Conservation (phyloP, 2,888 invertebrate species). For the Punctoribates punctum region DNA sequence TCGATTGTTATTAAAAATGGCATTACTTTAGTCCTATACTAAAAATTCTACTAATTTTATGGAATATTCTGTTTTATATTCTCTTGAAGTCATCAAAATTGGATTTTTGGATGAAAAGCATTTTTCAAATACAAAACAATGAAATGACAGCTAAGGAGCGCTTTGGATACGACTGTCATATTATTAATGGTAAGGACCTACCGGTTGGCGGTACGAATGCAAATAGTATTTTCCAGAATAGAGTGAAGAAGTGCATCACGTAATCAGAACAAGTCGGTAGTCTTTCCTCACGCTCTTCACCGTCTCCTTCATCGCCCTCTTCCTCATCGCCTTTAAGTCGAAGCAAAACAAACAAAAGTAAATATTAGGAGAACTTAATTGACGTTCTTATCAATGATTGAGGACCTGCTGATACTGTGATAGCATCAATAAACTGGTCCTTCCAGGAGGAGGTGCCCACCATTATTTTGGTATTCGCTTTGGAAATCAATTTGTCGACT, state of each 20-base stretch:
- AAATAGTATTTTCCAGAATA: slow-evolving; percentile 97
- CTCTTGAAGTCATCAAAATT: neutral
- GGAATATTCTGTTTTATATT: too few relatives aligned
- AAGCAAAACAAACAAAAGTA: slow-evolving; percentile 16
- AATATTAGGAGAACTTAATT: slow-evolving; percentile 9
- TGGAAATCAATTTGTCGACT: slow-evolving; percentile 95
- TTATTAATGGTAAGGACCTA: slow-evolving; percentile 51
- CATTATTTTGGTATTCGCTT: slow-evolving; percentile 90
- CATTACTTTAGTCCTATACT: too few relatives aligned
- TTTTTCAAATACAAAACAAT: neutral
- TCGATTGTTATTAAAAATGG: neutral
- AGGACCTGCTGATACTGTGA: slow-evolving; percentile 83
- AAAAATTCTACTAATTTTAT: too few relatives aligned
- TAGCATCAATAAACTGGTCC: slow-evolving; percentile 95
- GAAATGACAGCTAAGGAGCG: neutral
- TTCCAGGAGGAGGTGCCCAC: slow-evolving; percentile 95
- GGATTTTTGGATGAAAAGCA: neutral
- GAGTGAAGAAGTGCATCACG: slow-evolving; percentile 87
- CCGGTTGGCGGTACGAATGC: slow-evolving; percentile 98
- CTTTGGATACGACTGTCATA: too few relatives aligned
- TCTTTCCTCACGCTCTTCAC: slow-evolving; percentile 51
- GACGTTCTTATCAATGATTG: neutral
- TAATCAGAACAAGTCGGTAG: slow-evolving; percentile 75
- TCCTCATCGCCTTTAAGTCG: slow-evolving; percentile 47
- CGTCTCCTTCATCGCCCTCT: slow-evolving; percentile 58